Conservation (phyloP, 2,113 vertebrate genomes). For the chimpanzee (Pan troglodytes) region DNA sequence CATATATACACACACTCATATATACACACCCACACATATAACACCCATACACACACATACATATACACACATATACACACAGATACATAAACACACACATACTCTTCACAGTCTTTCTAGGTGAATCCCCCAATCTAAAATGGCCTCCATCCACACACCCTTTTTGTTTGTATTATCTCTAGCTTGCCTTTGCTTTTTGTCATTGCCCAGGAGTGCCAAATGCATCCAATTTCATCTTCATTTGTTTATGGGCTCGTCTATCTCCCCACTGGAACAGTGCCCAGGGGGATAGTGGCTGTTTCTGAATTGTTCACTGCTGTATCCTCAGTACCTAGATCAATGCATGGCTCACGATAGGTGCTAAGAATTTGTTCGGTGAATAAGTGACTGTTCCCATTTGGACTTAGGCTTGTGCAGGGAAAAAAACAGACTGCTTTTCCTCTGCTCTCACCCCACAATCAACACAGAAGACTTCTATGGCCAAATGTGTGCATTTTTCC, state of each 20-base stretch:
- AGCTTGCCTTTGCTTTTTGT: background rate
- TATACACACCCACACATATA: background rate
- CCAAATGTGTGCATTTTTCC: background rate
- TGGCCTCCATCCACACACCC: no score
- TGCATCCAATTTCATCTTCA: background rate
- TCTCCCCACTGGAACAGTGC: background rate
- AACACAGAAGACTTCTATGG: background rate
- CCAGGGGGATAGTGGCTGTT: background rate
- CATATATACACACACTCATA: background rate
- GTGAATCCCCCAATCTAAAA: background rate
- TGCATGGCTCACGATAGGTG: background rate
- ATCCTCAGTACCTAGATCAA: background rate
- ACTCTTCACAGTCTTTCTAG: background rate
- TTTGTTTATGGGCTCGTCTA: background rate
- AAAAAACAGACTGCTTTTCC: background rate
- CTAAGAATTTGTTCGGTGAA: background rate
- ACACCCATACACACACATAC: background rate
- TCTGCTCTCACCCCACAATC: background rate
- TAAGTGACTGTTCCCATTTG: background rate
- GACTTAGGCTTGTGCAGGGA: background rate
- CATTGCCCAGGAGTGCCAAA: background rate
- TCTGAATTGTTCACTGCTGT: background rate
- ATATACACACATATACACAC: background rate
- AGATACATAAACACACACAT: background rate
- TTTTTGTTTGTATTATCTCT: no score